Percentiles rank a stretch among this genome's conserved stretches.
Conservation (phyloP, 2,797 vertebrate genomes). For the Cuniculus paca region DNA sequence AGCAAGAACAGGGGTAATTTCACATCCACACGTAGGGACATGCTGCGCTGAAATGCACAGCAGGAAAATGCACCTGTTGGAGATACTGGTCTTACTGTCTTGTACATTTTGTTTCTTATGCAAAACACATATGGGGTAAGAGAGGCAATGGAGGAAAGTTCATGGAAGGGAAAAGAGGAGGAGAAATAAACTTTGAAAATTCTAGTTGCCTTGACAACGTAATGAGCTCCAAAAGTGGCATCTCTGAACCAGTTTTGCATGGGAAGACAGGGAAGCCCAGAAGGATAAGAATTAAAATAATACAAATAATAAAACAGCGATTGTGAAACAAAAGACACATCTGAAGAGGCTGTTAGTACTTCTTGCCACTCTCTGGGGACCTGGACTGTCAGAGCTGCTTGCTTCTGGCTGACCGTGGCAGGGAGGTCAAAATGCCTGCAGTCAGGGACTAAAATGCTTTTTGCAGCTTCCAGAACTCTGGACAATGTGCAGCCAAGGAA, state of each 20-base stretch:
- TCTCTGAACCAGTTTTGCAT: conserved; percentile 78
- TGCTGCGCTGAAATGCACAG: background rate
- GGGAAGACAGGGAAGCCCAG: conserved; percentile 63
- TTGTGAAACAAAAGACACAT: background rate
- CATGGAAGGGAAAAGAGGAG: conserved; percentile 66
- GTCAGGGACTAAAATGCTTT: background rate
- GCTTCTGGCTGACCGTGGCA: background rate
- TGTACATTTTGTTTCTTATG: conserved; percentile 37
- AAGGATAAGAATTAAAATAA: conserved; percentile 78
- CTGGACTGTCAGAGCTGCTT: background rate
- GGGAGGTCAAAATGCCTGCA: background rate
- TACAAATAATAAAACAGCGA: conserved; percentile 68
- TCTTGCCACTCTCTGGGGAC: background rate
- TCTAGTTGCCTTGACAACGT: conserved; percentile 84
- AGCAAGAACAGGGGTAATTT: background rate
- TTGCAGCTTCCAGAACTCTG: background rate
- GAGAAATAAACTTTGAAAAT: conserved; percentile 85
- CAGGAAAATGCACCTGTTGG: background rate
- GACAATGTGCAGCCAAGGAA: background rate
- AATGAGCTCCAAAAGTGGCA: conserved; percentile 84
- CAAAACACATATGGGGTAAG: conserved; percentile 8
- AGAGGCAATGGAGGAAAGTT: conserved; percentile 54
- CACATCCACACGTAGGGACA: background rate
- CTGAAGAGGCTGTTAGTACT: background rate
- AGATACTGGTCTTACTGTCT: background rate